These are phyloP conservation scores for Mastigias papua DNA, from an alignment of 30 jellyfish, hydroid and myxozoan species.

Conservation along the genomic window DNA sequence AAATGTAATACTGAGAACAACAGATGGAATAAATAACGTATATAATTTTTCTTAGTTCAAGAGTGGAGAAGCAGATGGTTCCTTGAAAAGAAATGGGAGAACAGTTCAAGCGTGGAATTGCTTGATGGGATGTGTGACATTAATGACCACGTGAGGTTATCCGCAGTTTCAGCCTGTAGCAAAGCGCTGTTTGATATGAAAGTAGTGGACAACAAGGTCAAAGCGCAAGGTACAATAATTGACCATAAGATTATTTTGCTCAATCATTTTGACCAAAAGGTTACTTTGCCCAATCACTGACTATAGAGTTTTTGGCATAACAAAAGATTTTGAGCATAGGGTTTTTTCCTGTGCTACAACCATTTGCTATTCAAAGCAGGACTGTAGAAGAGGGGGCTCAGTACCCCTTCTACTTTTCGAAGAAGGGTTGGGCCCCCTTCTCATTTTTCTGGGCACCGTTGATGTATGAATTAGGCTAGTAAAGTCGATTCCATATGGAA, in stretches of 20 bases:
- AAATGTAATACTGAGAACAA: background rate
- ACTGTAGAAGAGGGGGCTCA: too few species aligned
- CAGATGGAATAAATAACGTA: background rate
- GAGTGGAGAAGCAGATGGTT: conserved; percentile 96
- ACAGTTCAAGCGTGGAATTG: conserved; percentile 54
- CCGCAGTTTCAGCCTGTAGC: conserved; percentile 96
- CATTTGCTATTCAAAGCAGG: too few species aligned
- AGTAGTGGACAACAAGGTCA: conserved; percentile 24
- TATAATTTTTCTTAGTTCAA: conserved; percentile 53
- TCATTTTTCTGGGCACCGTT: too few species aligned
- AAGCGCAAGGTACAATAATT: conserved; percentile 36
- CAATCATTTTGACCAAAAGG: background rate
- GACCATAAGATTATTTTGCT: too few species aligned
- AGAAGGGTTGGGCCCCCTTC: too few species aligned
- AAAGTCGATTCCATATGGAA: too few species aligned
- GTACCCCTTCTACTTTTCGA: too few species aligned
- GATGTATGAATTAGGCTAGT: too few species aligned
- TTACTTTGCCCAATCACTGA: background rate
- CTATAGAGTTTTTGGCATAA: too few species aligned
- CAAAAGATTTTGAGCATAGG: too few species aligned
- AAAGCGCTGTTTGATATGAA: conserved; percentile 69
- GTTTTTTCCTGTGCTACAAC: too few species aligned
- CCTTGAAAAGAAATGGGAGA: conserved; percentile 88
- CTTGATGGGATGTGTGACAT: conserved; percentile 77
- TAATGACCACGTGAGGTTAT: conserved; percentile 86